Base-by-base conservation (phyloP, 1,140 invertebrate genomes). In the Aphaenogaster rudis region DNA sequence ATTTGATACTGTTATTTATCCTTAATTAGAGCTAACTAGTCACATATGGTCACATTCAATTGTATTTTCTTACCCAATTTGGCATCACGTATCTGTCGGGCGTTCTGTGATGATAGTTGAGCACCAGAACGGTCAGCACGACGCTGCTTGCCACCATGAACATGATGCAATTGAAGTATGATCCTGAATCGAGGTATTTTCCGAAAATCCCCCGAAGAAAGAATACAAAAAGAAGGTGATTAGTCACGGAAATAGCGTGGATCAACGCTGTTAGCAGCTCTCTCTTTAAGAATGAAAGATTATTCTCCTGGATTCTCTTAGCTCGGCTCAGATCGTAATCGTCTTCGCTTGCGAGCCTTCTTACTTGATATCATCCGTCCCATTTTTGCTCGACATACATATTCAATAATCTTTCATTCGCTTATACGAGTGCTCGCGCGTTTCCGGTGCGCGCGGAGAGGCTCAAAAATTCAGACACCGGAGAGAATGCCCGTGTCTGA, bases 81-180 rank as follows among this genome's bases (percentile, higher is more conserved):
- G 98, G 98, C 99, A 99, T 99, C 94, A 98, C 97, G 95, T 99
- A 99, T 94, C 98, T 99, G 94, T 99, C 99, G 54, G 99, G 98
- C 90, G 98, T 99, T 92, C 99, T 97, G 96, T 99, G 99, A 96
- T 99, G 99, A 96, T 99, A 99, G 96, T 99, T 99, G 87, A 99
- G 97, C 87, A 99, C 99, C 91, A 99, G 97, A 81, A 99, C 99
- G 36, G 99, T 99, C 92, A 99, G 97, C 86, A 99, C 98, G 93
- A 99, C 99, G 88, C 99, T 99, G 86, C 99, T 99, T 59, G 99
- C 99, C 95, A 99, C 99, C 99, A 99, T 99, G 96, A 99, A 99
- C 99, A 99, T 99, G 95, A 99, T 99, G 96, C 99, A 99, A 95
- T 99, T 99, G 97, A 99, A 99, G 96, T 99, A 99, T 90, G 99